These are phyloP conservation scores for Drepana arcuata DNA, from an alignment of 1,140 invertebrate species.

Conservation along the genomic window DNA sequence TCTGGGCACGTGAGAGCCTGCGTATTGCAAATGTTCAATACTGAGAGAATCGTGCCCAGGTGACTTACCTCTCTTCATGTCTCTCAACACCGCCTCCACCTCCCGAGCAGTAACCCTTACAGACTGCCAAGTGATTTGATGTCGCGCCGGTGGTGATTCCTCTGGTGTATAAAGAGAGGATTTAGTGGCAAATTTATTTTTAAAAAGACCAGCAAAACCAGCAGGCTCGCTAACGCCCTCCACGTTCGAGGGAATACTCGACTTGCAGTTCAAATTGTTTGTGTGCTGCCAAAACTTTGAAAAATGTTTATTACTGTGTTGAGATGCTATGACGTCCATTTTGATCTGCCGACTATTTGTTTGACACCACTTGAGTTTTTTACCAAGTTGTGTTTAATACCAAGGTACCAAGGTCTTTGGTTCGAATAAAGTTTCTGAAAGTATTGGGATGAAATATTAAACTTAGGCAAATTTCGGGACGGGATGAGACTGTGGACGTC, in stretches of 20 bases:
- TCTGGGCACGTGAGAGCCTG: conserved; percentile 9
- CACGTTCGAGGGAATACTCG: not conserved
- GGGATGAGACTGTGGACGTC: too few relatives aligned
- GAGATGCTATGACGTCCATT: not conserved
- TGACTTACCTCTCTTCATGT: conserved; percentile 7
- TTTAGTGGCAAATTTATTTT: not conserved
- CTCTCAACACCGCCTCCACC: not conserved
- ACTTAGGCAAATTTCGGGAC: too few relatives aligned
- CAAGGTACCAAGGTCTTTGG: too few relatives aligned
- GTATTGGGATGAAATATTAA: too few relatives aligned
- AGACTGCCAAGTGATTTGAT: not conserved
- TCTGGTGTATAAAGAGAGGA: not conserved
- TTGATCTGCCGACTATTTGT: not conserved
- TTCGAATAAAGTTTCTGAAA: too few relatives aligned
- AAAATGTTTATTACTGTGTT: not conserved
- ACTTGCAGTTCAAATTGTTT: not conserved
- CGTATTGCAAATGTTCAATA: conserved; percentile 11
- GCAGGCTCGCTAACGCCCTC: not conserved
- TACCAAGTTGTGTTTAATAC: too few relatives aligned
- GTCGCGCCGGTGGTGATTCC: too few relatives aligned
- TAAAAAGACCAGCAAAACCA: not conserved
- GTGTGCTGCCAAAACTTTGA: not conserved
- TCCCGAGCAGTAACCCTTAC: not conserved
- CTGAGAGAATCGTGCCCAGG: conserved; percentile 13
- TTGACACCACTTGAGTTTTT: not conserved